Percentiles rank a stretch among this genome's conserved stretches.
These are phyloP conservation scores for Rhabdophis nuchalis DNA, from an alignment of 2,797 vertebrate species.

Conservation along the genomic window DNA sequence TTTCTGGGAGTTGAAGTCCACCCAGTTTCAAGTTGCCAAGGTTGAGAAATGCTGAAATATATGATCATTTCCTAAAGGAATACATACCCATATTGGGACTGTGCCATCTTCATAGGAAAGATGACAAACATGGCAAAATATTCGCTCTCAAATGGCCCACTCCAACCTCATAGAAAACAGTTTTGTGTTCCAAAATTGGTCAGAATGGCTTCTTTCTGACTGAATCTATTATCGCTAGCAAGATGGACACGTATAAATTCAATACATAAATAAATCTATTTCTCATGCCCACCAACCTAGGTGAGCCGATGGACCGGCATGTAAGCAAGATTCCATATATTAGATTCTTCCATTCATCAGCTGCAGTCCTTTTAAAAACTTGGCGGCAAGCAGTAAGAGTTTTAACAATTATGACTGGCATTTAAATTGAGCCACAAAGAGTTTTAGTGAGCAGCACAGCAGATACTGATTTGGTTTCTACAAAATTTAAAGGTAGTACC, in stretches of 20 bases:
- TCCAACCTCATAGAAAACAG: neutral
- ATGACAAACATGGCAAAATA: neutral
- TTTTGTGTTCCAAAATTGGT: neutral
- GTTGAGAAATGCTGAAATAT: neutral
- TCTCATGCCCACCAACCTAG: neutral
- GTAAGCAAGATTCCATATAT: neutral
- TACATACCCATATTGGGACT: neutral
- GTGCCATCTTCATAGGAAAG: neutral
- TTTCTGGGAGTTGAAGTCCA: neutral
- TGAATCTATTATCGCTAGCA: neutral
- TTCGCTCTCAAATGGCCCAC: no score
- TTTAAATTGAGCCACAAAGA: neutral
- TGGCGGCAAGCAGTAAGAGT: neutral
- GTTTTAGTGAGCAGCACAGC: neutral
- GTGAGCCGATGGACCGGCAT: neutral
- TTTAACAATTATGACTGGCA: neutral
- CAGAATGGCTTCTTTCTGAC: neutral
- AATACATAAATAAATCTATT: neutral
- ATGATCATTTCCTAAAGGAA: neutral
- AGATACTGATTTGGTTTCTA: neutral
- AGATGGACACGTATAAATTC: no score
- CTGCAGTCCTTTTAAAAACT: neutral
- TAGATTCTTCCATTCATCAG: neutral
- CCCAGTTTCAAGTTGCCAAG: neutral
- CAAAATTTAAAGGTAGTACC: neutral